phyloP scores from a whole-genome alignment of 2,113 vertebrate species.

The Lophius piscatorius region DNA sequence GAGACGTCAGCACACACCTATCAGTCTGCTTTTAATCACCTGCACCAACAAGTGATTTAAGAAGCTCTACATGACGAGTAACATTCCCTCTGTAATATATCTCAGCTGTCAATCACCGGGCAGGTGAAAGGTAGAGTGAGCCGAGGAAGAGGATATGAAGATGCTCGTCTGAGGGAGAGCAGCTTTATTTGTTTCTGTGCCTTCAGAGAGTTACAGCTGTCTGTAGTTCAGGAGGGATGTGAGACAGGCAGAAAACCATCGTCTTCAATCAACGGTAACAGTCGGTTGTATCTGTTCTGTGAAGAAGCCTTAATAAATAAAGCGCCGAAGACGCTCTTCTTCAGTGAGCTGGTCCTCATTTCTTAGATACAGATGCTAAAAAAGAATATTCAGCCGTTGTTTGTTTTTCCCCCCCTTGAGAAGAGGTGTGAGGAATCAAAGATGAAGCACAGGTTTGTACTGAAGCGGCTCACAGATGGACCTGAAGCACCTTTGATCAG shows the following conservation, averaged over 20 bases:
- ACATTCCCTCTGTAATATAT: conserved; percentile 50
- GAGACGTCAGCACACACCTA: conserved; percentile 35
- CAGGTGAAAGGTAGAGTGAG: conserved; percentile 12
- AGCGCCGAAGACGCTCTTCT: too few species aligned
- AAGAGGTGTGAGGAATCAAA: background rate
- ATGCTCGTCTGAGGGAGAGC: conserved; percentile 50
- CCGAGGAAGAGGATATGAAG: conserved; percentile 45
- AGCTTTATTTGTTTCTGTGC: conserved; percentile 31
- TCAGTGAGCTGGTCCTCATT: too few species aligned
- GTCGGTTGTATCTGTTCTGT: too few species aligned
- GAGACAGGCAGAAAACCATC: too few species aligned
- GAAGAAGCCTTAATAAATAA: too few species aligned
- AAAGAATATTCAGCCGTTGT: too few species aligned
- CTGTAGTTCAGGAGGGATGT: too few species aligned
- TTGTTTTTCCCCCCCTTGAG: background rate
- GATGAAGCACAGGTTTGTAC: background rate
- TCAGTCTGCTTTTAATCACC: conserved; percentile 66
- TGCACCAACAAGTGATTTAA: conserved; percentile 42
- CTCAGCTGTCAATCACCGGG: conserved; percentile 48
- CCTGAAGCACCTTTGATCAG: background rate
- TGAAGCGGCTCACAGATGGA: background rate
- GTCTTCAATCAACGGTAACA: too few species aligned
- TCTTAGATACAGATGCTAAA: background rate
- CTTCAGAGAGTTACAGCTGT: conserved; percentile 1
- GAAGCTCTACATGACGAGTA: conserved; percentile 13